Evolutionary conservation across 2,113 vertebrate genomes (phyloP).

Genomic region (Sisor rabdophorus): DNA sequence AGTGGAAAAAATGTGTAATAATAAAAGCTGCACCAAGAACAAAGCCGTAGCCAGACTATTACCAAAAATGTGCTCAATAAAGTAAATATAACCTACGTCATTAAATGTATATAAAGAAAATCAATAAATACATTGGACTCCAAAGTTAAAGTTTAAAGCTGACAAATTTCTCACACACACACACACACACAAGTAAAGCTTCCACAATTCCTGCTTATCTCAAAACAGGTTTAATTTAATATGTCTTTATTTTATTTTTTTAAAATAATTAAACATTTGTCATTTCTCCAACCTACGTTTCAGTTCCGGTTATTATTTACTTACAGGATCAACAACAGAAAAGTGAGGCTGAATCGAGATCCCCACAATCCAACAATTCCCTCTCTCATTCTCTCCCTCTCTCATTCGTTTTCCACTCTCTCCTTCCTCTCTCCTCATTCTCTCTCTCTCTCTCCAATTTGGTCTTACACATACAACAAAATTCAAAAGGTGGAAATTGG

Average conservation of each 20-base stretch:
- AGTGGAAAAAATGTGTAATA: too few relatives aligned
- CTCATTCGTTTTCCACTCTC: conserved; percentile 40
- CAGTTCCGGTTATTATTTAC: conserved; percentile 59
- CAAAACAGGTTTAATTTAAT: conserved; percentile 82
- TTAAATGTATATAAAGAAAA: too few relatives aligned
- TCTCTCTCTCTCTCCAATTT: conserved; percentile 42
- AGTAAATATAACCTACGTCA: too few relatives aligned
- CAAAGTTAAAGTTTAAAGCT: too few relatives aligned
- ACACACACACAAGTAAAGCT: conserved; percentile 42
- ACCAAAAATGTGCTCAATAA: too few relatives aligned
- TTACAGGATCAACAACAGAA: conserved; percentile 55
- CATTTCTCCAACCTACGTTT: conserved; percentile 72
- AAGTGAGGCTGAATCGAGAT: conserved; percentile 12
- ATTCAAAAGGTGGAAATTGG: conserved; percentile 30
- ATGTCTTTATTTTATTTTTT: conserved; percentile 80
- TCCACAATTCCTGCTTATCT: conserved; percentile 66
- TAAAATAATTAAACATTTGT: conserved; percentile 83
- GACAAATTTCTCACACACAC: too few relatives aligned
- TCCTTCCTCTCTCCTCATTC: conserved; percentile 42
- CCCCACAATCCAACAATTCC: conserved; percentile 31
- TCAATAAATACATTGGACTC: too few relatives aligned
- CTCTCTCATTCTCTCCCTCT: conserved; percentile 31
- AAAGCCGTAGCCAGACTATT: too few relatives aligned
- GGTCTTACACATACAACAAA: conserved; percentile 56
- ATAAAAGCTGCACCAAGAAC: too few relatives aligned